phyloP scores from a whole-genome alignment of 2,797 vertebrate genomes.

The Acomys russatus region DNA sequence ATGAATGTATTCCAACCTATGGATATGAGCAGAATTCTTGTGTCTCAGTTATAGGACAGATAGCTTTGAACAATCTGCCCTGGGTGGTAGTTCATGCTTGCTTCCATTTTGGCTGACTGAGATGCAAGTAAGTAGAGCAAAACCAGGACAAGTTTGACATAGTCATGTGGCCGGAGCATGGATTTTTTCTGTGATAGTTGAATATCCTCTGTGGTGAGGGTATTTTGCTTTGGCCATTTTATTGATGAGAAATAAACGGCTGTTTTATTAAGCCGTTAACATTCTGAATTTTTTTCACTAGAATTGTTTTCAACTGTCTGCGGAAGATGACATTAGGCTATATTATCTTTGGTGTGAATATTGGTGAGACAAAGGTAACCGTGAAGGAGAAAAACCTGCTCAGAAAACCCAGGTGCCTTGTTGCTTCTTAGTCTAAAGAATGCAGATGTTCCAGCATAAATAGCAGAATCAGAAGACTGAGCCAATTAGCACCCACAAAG shows the following conservation, averaged over 20 bases:
- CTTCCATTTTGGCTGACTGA: neutral
- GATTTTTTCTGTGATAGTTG: neutral
- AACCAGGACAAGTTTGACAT: neutral
- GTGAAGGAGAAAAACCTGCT: neutral
- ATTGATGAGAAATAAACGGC: neutral
- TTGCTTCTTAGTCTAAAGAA: constrained; percentile 81
- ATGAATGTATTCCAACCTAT: neutral
- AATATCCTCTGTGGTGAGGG: neutral
- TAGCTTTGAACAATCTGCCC: neutral
- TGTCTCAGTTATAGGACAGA: neutral
- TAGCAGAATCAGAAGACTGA: constrained; percentile 87
- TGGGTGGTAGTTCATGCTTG: neutral
- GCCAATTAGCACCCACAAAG: constrained; percentile 85
- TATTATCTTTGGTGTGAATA: neutral
- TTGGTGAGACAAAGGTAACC: neutral
- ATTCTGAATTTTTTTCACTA: neutral
- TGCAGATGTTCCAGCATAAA: constrained; percentile 87
- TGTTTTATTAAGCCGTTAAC: neutral
- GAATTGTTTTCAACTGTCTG: neutral
- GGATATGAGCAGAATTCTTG: neutral
- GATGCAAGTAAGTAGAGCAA: neutral
- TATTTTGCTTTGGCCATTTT: neutral
- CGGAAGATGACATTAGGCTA: neutral
- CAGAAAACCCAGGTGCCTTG: constrained; percentile 85
- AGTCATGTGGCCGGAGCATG: neutral